Percentiles rank a stretch among this genome's conserved stretches.
These are phyloP conservation scores for Hydrotaea diabolus DNA, from an alignment of 2,888 invertebrate genomes.

Conservation along the genomic window DNA sequence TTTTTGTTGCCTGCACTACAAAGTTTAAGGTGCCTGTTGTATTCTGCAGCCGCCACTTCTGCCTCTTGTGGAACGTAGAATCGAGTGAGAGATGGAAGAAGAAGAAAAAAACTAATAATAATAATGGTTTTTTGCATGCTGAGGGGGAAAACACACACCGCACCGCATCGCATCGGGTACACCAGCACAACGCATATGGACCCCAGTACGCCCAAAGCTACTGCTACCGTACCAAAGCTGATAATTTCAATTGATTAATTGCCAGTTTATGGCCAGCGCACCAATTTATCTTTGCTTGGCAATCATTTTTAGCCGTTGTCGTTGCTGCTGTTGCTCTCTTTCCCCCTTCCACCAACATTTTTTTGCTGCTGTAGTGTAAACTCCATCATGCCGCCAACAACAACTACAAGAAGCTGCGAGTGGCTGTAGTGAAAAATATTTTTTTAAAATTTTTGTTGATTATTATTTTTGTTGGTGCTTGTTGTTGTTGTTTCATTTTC, in stretches of 20 bases:
- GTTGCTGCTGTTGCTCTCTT: constrained; percentile 23
- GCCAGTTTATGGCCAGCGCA: constrained; percentile 70
- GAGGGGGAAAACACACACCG: constrained; percentile 39
- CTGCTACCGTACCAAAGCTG: constrained; percentile 70
- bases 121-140: constrained; percentile 65
- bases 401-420: constrained; percentile 38
- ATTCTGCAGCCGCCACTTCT: constrained; percentile 6
- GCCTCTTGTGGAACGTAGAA: constrained; percentile 5
- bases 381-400: constrained; percentile 39
- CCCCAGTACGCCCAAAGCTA: constrained; percentile 66
- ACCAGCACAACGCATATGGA: constrained; percentile 57
- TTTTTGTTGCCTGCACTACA: background rate
- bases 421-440: constrained; percentile 29
- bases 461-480: constrained; percentile 11
- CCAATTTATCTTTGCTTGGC: constrained; percentile 69
- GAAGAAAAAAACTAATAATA: constrained; percentile 57
- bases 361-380: constrained; percentile 22
- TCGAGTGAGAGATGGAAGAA: background rate
- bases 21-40: constrained; percentile 46
- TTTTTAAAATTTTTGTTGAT: constrained; percentile 50
- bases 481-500: constrained; percentile 12
- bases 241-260: constrained; percentile 72
- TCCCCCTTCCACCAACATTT: constrained; percentile 33
- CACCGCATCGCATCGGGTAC: background rate
- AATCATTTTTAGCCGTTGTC: constrained; percentile 56